Base-by-base conservation (phyloP, 2,888 invertebrate species). In the Linnaemya vulpina region DNA sequence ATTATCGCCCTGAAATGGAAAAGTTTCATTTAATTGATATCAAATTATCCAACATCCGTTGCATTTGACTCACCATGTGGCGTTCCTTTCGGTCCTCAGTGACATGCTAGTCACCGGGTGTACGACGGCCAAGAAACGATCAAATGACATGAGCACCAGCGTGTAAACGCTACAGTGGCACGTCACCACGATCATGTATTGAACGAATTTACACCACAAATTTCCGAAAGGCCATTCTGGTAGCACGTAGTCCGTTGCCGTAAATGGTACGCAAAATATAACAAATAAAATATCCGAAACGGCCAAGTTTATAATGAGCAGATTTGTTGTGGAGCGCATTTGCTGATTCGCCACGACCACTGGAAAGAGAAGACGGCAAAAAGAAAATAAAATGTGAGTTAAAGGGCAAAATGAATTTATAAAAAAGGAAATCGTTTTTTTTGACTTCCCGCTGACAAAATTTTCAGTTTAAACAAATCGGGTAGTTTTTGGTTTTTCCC, bases 121-220 rank as follows among this genome's bases (percentile, higher is more conserved):
- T 1, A 98, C 98, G 2, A 98, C 98, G 40, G 98, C 98, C 92
- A 98, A 94, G 91, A 97, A 98, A 87, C 96, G 94, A 92, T 98
- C 98, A 79, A 98, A 93, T 8, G 97, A 97, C 98, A 98, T 98
- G 86, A 98, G 94, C 0, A 98, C 98, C 65, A 98, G 93, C 0
- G 98, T 98, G 93, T 98, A 98, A 7, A 98, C 97, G 89, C 97
- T 97, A 77, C 97, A 97, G 90, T 97, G 98, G 38, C 98, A 98
- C 30, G 97, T 97, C 51, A 98, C 97, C 82, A 97, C 97, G 87
- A 97, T 97, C 90, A 98, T 94, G 91, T 98, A 98, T 91, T 98
- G 97, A 13, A 97, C 93, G 87, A 92, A 92, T 93, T 97, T 96
- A 93, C 98, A 98, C 96, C 97, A 97, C 91, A 95, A 93, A 89